Evolutionary conservation across 2,888 invertebrate species (phyloP), one percentile per base, ranked within the genome.

Genomic region (Achlya flavicornis): DNA sequence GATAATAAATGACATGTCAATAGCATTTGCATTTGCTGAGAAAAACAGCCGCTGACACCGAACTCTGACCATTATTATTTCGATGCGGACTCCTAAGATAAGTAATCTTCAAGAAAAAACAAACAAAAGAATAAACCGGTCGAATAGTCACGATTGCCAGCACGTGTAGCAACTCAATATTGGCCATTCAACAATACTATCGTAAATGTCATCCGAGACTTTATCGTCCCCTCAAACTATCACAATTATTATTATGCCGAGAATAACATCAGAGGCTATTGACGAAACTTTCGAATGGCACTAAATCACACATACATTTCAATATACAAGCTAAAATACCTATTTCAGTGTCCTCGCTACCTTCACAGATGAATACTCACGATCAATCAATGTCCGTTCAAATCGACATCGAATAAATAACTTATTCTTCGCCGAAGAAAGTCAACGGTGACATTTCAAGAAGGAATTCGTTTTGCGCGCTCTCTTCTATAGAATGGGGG

Each of bases 371-470:
- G 78, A 68, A 75, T 75, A 70, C 58, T 14, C 43, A 58, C 69
- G 66, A 78, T 78, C 79, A 69, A 66, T 78, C 79, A 76, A 67
- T 61, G 78, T 77, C 79, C 46, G 16, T 35, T 63, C 43, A 68
- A 71, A 76, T 71, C 67, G 72, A 66, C 58, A 66, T 65, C 66
- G 66, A 71, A 78, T 78, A 75, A 73, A 78, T 78, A 77, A 73
- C 71, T 75, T 73, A 77, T 75, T 76, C 74, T 73, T 75, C 26
- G 60, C 64, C 63, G 64, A 66, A 71, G 71, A 73, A 75, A 81
- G 77, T 81, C 80, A 77, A 73, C 73, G 67, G 77, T 72, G 78
- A 81, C 80, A 71, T 72, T 70, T 74, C 70, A 70, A 69, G 63
- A 19, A 63, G 65, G 64, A 68, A 72, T 70, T 71, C 74, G 72